A percentile compares a stretch with the other conserved stretches of the same genome.
phyloP scores from a whole-genome alignment of 1,140 invertebrate genomes.

The Calephelis virginiensis region DNA sequence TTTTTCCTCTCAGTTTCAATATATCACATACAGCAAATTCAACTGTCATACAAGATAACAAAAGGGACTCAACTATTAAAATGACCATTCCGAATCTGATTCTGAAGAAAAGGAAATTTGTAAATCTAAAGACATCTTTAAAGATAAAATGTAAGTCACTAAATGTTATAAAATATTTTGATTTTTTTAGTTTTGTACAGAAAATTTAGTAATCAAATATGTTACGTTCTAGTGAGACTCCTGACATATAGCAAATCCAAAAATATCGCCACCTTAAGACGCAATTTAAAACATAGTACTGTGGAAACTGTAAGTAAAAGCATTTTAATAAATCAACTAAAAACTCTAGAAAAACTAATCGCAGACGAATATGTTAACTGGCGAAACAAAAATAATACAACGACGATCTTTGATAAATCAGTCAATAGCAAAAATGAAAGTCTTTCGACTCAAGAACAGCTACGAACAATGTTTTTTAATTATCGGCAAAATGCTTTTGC shows the following conservation, averaged over 20 bases:
- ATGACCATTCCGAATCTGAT: not conserved
- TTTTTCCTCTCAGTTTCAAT: conserved; percentile 5
- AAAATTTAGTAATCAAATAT: no score
- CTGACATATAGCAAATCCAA: not conserved
- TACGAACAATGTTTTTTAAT: not conserved
- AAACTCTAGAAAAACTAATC: not conserved
- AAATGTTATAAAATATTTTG: not conserved
- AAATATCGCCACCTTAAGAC: not conserved
- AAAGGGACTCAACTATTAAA: not conserved
- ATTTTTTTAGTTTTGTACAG: no score
- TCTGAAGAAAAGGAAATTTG: not conserved
- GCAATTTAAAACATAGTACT: not conserved
- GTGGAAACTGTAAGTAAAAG: not conserved
- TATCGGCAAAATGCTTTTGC: not conserved
- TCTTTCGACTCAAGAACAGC: not conserved
- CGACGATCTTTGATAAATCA: not conserved
- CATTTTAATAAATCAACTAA: not conserved
- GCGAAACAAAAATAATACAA: not conserved
- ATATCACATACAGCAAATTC: not conserved
- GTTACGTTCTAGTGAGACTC: not conserved
- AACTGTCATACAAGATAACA: not conserved
- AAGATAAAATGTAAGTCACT: not conserved
- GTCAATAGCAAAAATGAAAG: not conserved
- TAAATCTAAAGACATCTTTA: not conserved
- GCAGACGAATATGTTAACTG: not conserved